phyloP scores from a whole-genome alignment of 1,140 invertebrate species.

The Heliconius congener region DNA sequence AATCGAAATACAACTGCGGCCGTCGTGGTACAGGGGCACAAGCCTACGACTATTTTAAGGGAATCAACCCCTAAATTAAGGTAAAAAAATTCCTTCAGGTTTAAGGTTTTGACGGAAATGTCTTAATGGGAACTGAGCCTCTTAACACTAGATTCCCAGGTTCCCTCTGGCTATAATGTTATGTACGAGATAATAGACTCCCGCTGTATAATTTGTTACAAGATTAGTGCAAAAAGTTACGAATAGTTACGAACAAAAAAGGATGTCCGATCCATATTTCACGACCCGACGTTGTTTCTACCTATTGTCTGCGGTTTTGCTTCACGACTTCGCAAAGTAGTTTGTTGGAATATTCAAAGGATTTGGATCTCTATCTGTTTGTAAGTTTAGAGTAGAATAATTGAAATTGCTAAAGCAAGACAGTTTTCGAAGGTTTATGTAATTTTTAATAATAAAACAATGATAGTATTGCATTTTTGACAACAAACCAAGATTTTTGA shows the following conservation, averaged over 20 bases:
- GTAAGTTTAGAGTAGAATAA: background rate
- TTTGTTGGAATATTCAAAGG: conserved; percentile 7
- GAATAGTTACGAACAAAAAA: background rate
- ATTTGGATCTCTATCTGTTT: conserved; percentile 28
- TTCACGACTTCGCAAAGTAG: conserved; percentile 18
- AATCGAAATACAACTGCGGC: too few species aligned
- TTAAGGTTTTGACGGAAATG: too few species aligned
- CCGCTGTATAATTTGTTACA: conserved; percentile 3
- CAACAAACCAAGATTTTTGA: background rate
- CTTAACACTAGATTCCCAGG: too few species aligned
- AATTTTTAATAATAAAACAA: background rate
- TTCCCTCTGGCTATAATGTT: too few species aligned
- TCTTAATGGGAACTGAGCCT: too few species aligned
- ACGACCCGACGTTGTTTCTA: conserved; percentile 3
- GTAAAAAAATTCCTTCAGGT: too few species aligned
- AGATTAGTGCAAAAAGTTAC: conserved; percentile 1
- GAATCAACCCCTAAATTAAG: too few species aligned
- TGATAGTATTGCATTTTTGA: background rate
- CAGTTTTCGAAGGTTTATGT: background rate
- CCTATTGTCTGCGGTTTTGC: conserved; percentile 13
- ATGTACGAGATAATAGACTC: background rate
- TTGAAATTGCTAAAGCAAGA: background rate
- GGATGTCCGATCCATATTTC: conserved; percentile 29
- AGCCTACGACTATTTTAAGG: too few species aligned
- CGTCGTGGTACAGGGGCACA: too few species aligned